These are phyloP conservation scores for Eumacrocentrus americanus DNA, from an alignment of 2,888 invertebrate genomes.

Conservation along the genomic window DNA sequence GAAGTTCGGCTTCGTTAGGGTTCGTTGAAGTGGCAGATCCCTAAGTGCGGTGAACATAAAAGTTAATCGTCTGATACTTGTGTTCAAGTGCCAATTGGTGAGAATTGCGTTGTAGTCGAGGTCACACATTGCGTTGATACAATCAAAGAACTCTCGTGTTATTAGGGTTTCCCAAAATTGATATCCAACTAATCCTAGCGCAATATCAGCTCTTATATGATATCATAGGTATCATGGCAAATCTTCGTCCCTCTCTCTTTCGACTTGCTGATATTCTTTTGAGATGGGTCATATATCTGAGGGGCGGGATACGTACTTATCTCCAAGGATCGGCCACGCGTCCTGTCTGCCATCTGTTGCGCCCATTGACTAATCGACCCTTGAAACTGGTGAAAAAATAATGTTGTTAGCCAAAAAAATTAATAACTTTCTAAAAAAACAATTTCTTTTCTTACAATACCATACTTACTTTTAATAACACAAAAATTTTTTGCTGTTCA, in stretches of 20 bases:
- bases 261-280: not conserved
- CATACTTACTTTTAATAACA: no score
- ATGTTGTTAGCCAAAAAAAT: not conserved
- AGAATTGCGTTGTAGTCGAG: not conserved
- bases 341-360: slow-evolving; percentile 52
- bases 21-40: not conserved
- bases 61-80: slow-evolving; percentile 4
- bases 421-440: not conserved
- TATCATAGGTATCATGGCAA: no score
- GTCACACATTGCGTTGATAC: not conserved
- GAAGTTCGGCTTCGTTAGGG: no score
- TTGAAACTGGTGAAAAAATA: not conserved
- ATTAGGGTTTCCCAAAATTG: no score
- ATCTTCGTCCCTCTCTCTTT: no score
- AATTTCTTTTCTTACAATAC: no score
- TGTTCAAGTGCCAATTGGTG: not conserved
- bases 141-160: no score
- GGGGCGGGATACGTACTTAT: slow-evolving; percentile 15
- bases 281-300: not conserved
- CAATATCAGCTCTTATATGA: no score
- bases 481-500: no score
- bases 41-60: slow-evolving; percentile 9
- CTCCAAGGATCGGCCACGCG: slow-evolving; percentile 43
- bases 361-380: not conserved
- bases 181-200: no score